phyloP scores from a whole-genome alignment of 2,797 vertebrate genomes.

The Pantherophis alleghaniensis region DNA sequence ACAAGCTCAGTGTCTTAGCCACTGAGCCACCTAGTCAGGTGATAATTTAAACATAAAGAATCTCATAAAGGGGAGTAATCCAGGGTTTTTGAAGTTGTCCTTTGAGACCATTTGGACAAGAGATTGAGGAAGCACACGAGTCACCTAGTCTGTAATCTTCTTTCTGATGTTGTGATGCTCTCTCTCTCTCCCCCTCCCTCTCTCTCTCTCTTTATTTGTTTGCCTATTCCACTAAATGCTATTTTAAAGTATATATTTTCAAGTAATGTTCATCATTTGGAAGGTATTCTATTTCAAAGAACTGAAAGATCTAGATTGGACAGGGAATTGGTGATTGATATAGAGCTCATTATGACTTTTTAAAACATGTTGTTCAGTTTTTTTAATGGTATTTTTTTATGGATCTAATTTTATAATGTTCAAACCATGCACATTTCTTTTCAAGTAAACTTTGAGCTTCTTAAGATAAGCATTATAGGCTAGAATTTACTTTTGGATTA shows the following conservation, averaged over 20 bases:
- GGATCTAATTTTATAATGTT: background rate
- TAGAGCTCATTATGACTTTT: background rate
- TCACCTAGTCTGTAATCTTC: background rate
- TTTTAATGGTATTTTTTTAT: background rate
- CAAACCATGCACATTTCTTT: background rate
- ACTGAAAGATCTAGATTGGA: background rate
- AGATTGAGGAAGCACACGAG: no score
- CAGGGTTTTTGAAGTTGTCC: background rate
- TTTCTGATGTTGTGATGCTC: background rate
- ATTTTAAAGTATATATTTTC: background rate
- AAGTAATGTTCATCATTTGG: background rate
- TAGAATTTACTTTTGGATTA: background rate
- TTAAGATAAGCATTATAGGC: background rate
- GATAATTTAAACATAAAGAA: background rate
- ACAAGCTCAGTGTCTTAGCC: no score
- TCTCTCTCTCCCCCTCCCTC: background rate
- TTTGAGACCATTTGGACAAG: background rate
- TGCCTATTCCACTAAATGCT: background rate
- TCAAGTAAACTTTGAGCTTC: background rate
- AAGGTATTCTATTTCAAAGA: background rate
- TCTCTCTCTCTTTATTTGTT: background rate
- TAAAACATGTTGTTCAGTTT: background rate
- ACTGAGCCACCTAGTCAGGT: background rate
- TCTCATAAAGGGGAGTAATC: background rate
- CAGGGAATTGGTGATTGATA: background rate